phyloP scores from a whole-genome alignment of 2,888 invertebrate species.

The Erpobdella octoculata region DNA sequence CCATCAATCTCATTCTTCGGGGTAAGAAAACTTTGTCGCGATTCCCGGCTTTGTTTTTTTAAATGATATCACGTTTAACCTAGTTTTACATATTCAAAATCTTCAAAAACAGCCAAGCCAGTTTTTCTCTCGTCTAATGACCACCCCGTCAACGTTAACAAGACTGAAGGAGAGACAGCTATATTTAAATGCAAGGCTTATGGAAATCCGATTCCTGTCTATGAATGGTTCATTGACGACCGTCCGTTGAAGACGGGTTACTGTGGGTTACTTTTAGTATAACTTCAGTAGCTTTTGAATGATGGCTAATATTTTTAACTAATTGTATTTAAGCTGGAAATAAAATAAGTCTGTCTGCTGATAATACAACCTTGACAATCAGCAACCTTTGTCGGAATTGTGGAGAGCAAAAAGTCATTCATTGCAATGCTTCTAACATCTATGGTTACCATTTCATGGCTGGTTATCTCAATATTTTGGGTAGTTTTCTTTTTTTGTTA shows the following conservation, averaged over 20 bases:
- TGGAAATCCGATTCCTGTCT: neutral
- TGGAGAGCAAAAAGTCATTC: constrained; percentile 6
- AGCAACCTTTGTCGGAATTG: neutral
- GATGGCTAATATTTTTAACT: no score
- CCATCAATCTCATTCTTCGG: no score
- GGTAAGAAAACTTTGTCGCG: no score
- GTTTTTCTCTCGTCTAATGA: no score
- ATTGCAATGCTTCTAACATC: neutral
- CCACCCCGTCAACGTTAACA: neutral
- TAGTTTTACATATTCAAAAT: no score
- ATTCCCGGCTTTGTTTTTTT: no score
- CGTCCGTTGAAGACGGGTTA: no score
- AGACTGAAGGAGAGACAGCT: constrained; percentile 6
- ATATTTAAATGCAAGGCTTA: neutral
- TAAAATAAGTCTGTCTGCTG: neutral
- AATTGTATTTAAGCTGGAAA: no score
- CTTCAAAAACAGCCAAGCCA: no score
- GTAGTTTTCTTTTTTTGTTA: neutral
- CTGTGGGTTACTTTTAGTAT: no score
- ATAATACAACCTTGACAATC: neutral
- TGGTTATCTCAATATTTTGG: constrained; percentile 8
- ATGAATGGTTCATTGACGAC: neutral
- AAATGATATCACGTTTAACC: no score
- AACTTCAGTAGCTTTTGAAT: no score
- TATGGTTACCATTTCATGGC: neutral